A percentile compares a stretch with the other conserved stretches of the same genome.
Conservation (phyloP, 2,888 invertebrate species). For the Apoderus coryli region DNA sequence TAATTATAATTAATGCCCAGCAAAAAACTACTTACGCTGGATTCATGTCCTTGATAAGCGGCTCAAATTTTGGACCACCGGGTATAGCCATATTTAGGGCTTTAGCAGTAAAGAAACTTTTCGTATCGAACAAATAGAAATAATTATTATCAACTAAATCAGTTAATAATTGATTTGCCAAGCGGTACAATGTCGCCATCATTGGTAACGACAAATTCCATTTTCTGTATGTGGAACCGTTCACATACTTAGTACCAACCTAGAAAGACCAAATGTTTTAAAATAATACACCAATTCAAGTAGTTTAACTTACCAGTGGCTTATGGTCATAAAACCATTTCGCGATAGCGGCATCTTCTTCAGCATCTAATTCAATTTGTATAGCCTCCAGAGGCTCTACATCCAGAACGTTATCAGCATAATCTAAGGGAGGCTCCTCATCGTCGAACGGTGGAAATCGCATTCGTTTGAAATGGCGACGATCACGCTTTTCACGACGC, state of each 20-base stretch:
- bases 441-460: constrained; percentile 99
- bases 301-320: constrained; percentile 49
- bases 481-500: constrained; percentile 95
- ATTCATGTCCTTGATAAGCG: constrained; percentile 94
- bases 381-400: constrained; percentile 98
- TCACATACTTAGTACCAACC: constrained; percentile 72
- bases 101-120: constrained; percentile 99
- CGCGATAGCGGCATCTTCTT: constrained; percentile 82
- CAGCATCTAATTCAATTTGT: constrained; percentile 92
- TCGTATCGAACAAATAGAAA: constrained; percentile 97
- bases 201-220: constrained; percentile 95
- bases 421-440: constrained; percentile 98
- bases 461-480: constrained; percentile 98
- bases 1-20: not conserved
- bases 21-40: constrained; percentile 49
- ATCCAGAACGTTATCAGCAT: constrained; percentile 97
- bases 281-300: not conserved
- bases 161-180: constrained; percentile 94
- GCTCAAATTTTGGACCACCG: constrained; percentile 99
- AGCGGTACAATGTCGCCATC: constrained; percentile 92
- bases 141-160: constrained; percentile 98
- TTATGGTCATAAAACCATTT: constrained; percentile 99
- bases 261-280: constrained; percentile 3
- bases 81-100: constrained; percentile 99
- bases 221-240: constrained; percentile 91